A percentile compares a stretch with the other conserved stretches of the same genome.
phyloP scores from a whole-genome alignment of 2,888 invertebrate species.

The Eurytoma californica region DNA sequence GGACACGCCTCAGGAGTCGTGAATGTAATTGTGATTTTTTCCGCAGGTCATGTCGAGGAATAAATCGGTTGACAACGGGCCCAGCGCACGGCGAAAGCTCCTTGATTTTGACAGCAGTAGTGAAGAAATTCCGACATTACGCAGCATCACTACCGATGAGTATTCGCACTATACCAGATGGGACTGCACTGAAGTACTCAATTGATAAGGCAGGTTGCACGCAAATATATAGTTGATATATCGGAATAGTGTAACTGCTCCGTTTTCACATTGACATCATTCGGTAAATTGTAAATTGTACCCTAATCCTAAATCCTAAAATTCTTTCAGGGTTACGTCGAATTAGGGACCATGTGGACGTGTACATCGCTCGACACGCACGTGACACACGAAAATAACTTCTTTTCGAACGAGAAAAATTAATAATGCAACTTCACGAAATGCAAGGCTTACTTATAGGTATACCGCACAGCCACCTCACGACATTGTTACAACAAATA shows the following conservation, averaged over 20 bases:
- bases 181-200: not conserved
- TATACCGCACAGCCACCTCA: no score
- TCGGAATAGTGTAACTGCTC: no score
- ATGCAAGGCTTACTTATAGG: no score
- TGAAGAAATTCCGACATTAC: constrained; percentile 57
- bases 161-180: constrained; percentile 29
- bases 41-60: constrained; percentile 17
- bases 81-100: not conserved
- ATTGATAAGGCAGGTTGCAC: constrained; percentile 15
- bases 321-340: no score
- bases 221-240: no score
- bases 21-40: not conserved
- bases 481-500: no score
- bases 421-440: no score
- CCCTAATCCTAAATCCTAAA: no score
- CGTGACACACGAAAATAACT: not conserved
- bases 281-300: no score
- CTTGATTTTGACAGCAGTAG: constrained; percentile 35
- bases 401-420: no score
- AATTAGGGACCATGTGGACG: no score
- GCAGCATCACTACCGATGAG: constrained; percentile 59
- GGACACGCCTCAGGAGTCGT: constrained; percentile 18
- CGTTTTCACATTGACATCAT: no score
- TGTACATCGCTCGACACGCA: not conserved
- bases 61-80: not conserved